Conservation (phyloP, 2,797 vertebrate genomes). For the Bovichtus variegatus region DNA sequence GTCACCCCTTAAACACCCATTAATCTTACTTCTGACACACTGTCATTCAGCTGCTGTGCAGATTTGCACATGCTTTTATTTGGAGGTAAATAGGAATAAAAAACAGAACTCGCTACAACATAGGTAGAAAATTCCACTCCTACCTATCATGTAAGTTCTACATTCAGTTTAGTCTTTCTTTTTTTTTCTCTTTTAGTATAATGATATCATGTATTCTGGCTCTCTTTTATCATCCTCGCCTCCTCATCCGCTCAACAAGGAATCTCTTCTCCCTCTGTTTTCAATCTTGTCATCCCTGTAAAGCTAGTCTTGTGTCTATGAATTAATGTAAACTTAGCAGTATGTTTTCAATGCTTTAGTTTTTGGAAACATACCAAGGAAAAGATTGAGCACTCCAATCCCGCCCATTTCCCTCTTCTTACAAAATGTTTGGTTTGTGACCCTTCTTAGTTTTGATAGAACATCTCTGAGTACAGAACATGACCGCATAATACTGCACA, state of each 20-base stretch:
- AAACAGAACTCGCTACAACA: not conserved
- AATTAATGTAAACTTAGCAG: constrained; percentile 42
- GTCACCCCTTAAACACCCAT: constrained; percentile 18
- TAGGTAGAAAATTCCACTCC: not conserved
- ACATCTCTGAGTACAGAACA: constrained; percentile 19
- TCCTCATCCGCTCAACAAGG: constrained; percentile 48
- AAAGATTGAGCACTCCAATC: constrained; percentile 7
- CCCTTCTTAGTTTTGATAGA: constrained; percentile 44
- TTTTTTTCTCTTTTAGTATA: constrained; percentile 47
- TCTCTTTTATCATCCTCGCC: constrained; percentile 38
- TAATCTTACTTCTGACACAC: constrained; percentile 23
- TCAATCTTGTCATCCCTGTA: constrained; percentile 57
- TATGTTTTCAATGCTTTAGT: constrained; percentile 36
- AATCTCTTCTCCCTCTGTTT: constrained; percentile 52
- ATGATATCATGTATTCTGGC: constrained; percentile 56
- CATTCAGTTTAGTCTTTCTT: constrained; percentile 23
- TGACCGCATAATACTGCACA: constrained; percentile 14
- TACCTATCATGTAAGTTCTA: constrained; percentile 13
- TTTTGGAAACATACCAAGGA: constrained; percentile 15
- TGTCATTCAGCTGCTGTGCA: constrained; percentile 5
- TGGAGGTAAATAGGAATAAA: not conserved
- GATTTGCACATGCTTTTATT: constrained; percentile 13
- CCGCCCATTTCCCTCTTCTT: constrained; percentile 21
- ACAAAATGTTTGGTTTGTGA: constrained; percentile 30
- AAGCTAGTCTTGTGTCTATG: constrained; percentile 40